Evolutionary conservation across 2,113 vertebrate genomes (phyloP).

Genomic region (Tachysurus fulvidraco): DNA sequence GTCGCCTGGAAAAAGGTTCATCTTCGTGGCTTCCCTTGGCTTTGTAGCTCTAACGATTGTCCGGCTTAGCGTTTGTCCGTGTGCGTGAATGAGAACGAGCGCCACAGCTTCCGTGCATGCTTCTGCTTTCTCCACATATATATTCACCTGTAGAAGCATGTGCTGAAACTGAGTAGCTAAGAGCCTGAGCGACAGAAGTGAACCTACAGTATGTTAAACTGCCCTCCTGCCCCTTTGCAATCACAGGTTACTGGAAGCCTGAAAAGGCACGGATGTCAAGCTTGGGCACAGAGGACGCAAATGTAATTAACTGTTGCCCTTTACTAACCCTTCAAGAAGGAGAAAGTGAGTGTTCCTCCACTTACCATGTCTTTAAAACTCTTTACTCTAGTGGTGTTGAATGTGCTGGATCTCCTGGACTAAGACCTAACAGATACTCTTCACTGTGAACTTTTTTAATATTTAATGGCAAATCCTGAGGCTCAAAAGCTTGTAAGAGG

Average conservation of each 20-base stretch:
- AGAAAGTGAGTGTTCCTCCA: slow-evolving; percentile 94
- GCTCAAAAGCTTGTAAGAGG: neutral
- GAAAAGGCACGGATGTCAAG: slow-evolving; percentile 90
- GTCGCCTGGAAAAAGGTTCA: neutral
- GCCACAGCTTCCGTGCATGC: neutral
- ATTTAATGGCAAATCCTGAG: neutral
- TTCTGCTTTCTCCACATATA: neutral
- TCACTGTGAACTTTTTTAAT: neutral
- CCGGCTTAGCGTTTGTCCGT: neutral
- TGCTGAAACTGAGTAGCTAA: neutral
- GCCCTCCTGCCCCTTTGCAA: slow-evolving; percentile 69
- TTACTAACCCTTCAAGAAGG: slow-evolving; percentile 95
- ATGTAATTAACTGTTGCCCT: slow-evolving; percentile 90
- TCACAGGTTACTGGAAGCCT: slow-evolving; percentile 98
- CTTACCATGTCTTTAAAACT: slow-evolving; percentile 19
- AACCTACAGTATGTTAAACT: slow-evolving; percentile 67
- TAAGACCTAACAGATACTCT: neutral
- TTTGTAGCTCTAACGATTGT: neutral
- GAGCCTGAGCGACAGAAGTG: neutral
- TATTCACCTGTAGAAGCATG: slow-evolving; percentile 11
- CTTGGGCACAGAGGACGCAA: slow-evolving; percentile 85
- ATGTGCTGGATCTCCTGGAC: neutral
- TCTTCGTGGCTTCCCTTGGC: no score
- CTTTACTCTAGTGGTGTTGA: neutral
- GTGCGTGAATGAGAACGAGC: neutral